Evolutionary conservation across 2,113 vertebrate species (phyloP).

Genomic region (Pluvialis apricaria): DNA sequence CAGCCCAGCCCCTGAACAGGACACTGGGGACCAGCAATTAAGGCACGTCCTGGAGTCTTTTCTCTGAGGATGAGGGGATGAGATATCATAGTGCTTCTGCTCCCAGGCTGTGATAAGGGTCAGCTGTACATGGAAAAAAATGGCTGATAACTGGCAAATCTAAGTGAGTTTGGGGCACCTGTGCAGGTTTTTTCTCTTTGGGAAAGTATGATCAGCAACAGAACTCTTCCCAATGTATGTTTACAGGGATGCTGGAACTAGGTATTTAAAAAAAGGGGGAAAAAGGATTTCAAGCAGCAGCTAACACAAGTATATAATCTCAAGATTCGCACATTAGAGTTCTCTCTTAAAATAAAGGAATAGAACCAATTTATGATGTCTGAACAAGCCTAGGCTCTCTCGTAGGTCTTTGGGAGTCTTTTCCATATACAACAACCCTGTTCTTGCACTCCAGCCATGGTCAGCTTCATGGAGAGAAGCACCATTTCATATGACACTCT

Average conservation of each 20-base stretch:
- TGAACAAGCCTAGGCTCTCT: background rate
- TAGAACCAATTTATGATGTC: background rate
- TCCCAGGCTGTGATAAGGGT: background rate
- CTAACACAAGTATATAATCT: background rate
- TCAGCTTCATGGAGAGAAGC: background rate
- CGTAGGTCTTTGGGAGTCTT: background rate
- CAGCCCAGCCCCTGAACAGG: background rate
- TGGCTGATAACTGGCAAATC: background rate
- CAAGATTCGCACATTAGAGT: background rate
- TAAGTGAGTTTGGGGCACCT: background rate
- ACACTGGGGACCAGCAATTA: fast-evolving
- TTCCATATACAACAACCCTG: background rate
- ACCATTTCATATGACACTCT: background rate
- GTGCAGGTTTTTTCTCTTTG: background rate
- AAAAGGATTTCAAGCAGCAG: background rate
- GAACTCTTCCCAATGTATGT: background rate
- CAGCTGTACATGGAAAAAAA: background rate
- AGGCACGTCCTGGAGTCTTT: background rate
- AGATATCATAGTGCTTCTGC: background rate
- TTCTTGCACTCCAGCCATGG: background rate
- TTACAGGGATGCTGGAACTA: background rate
- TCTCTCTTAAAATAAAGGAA: background rate
- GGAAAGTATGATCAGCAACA: background rate
- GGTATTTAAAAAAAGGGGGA: background rate
- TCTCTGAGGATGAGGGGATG: background rate